A percentile compares a stretch with the other conserved stretches of the same genome.
Conservation (phyloP, 2,888 invertebrate species). For the Habrosyne pyritoides region DNA sequence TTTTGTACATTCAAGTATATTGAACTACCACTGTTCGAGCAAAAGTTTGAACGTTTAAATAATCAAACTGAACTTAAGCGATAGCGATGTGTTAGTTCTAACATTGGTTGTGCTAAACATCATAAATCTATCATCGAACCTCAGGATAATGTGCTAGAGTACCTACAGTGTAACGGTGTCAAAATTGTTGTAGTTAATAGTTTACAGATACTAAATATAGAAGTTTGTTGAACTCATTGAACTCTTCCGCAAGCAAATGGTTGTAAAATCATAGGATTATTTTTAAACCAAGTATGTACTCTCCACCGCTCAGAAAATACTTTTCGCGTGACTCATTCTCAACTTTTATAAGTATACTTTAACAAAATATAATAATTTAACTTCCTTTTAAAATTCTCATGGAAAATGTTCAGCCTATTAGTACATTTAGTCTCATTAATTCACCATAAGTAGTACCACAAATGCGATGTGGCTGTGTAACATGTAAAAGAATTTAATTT, state of each 20-base stretch:
- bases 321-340: not conserved
- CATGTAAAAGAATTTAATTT: constrained; percentile 1
- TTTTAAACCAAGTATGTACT: constrained; percentile 10
- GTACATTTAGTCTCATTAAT: not conserved
- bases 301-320: not conserved
- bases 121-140: not conserved
- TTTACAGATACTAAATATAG: constrained; percentile 52
- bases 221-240: constrained; percentile 54
- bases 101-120: not conserved
- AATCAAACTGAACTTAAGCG: too few relatives aligned
- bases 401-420: not conserved
- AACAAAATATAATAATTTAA: not conserved
- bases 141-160: constrained; percentile 14
- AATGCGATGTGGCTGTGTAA: not conserved
- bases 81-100: too few relatives aligned
- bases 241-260: constrained; percentile 44
- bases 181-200: constrained; percentile 39
- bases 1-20: too few relatives aligned
- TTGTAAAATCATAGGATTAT: constrained; percentile 35
- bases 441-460: not conserved
- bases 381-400: not conserved
- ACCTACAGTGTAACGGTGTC: constrained; percentile 20
- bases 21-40: too few relatives aligned
- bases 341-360: not conserved
- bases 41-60: too few relatives aligned